Evolutionary conservation across 2,888 invertebrate species (phyloP).

Genomic region (Acleris emargana): DNA sequence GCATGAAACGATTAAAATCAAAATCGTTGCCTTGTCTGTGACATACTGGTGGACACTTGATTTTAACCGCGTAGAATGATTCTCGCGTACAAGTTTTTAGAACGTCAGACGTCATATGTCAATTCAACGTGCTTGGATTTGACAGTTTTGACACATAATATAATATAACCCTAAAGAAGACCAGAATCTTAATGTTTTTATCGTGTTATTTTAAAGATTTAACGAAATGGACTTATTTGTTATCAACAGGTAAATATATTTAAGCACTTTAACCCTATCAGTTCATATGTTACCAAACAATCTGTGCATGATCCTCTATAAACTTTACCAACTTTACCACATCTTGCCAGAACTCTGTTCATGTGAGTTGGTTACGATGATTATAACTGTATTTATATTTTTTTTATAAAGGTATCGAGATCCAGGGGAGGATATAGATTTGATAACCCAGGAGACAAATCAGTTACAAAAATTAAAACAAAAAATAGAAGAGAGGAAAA

Average conservation of each 20-base stretch:
- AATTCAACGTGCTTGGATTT: constrained; percentile 8
- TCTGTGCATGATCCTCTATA: background rate
- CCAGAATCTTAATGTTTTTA: constrained; percentile 1
- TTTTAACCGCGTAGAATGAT: background rate
- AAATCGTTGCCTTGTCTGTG: constrained; percentile 19
- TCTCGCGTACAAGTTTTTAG: background rate
- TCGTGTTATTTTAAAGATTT: constrained; percentile 18
- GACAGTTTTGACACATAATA: background rate
- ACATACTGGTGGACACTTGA: background rate
- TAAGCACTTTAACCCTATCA: constrained; percentile 3
- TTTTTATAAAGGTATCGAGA: constrained; percentile 72
- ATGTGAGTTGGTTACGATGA: constrained; percentile 11
- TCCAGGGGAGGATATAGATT: constrained; percentile 60
- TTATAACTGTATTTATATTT: constrained; percentile 28
- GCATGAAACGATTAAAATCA: background rate
- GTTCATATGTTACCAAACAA: background rate
- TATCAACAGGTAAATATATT: constrained; percentile 84
- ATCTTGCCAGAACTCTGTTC: background rate
- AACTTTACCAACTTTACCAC: too few species aligned
- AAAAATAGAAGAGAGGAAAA: constrained; percentile 84
- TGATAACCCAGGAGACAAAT: constrained; percentile 76
- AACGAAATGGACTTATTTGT: constrained; percentile 86
- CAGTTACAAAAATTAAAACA: constrained; percentile 84
- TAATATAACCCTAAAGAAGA: background rate
- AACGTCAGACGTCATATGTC: constrained; percentile 3